phyloP scores from a whole-genome alignment of 2,113 vertebrate genomes.

The Pseudopodoces humilis region DNA sequence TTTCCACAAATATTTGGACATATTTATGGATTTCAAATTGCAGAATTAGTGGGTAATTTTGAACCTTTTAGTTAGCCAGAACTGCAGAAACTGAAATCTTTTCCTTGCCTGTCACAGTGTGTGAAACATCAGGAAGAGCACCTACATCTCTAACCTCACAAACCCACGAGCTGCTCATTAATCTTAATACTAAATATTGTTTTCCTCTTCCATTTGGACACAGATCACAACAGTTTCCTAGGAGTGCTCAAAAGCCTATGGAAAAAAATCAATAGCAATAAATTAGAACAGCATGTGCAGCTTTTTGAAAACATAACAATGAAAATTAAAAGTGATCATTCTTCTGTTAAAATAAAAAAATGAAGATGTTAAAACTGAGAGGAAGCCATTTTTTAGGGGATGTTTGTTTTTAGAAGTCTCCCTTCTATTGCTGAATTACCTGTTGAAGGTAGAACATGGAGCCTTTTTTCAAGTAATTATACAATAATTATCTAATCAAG shows the following conservation, averaged over 20 bases:
- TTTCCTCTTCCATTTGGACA: not conserved
- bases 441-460: not conserved
- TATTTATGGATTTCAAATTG: not conserved
- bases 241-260: not conserved
- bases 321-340: not conserved
- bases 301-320: too few species aligned
- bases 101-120: accelerated
- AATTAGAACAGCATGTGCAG: not conserved
- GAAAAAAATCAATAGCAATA: not conserved
- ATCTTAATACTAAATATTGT: not conserved
- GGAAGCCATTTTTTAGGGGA: not conserved
- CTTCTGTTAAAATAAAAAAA: not conserved
- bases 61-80: not conserved
- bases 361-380: not conserved
- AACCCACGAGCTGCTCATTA: not conserved
- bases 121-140: not conserved
- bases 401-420: not conserved
- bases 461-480: not conserved
- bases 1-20: not conserved
- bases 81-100: not conserved
- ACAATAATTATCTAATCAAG: not conserved
- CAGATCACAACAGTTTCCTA: not conserved
- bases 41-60: not conserved
- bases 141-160: not conserved
- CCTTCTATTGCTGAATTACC: not conserved